These are phyloP conservation scores for Danaus chrysippus DNA, from an alignment of 2,888 invertebrate species.

Conservation along the genomic window DNA sequence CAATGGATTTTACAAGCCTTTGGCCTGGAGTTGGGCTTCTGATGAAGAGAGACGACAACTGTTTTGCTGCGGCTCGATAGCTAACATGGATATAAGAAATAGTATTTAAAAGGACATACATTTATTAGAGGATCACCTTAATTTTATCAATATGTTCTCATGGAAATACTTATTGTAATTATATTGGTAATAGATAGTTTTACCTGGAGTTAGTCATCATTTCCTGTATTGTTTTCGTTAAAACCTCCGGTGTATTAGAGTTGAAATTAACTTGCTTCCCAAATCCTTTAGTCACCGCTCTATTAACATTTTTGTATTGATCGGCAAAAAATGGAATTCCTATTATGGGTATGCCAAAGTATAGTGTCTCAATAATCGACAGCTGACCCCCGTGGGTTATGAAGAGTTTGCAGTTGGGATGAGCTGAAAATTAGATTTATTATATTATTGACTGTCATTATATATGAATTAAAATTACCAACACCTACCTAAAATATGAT, in stretches of 20 bases:
- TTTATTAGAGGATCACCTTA: no score
- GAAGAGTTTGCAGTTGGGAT: conserved; percentile 48
- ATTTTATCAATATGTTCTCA: no score
- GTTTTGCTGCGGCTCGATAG: not conserved
- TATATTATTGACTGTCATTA: not conserved
- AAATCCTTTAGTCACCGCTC: conserved; percentile 44
- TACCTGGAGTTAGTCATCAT: conserved; percentile 36
- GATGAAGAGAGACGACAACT: conserved; percentile 32
- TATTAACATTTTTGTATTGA: conserved; percentile 46
- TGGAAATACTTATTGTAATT: no score
- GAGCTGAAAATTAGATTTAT: conserved; percentile 40
- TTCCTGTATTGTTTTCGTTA: conserved; percentile 41
- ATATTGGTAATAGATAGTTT: no score
- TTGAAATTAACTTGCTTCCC: conserved; percentile 41
- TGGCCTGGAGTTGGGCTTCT: conserved; percentile 29
- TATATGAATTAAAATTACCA: not conserved
- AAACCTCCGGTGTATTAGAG: conserved; percentile 33
- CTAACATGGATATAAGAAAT: no score
- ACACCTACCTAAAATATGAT: conserved; percentile 46
- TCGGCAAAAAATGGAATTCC: conserved; percentile 51
- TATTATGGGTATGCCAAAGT: conserved; percentile 48
- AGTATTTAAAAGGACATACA: no score
- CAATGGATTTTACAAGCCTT: conserved; percentile 53
- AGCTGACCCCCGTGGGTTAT: conserved; percentile 54
- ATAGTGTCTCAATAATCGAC: conserved; percentile 47